Evolutionary conservation across 64 coral and sea anemone genomes (phyloP), one percentile per base, ranked within the genome.

Genomic region (Cladopsammia gracilis): DNA sequence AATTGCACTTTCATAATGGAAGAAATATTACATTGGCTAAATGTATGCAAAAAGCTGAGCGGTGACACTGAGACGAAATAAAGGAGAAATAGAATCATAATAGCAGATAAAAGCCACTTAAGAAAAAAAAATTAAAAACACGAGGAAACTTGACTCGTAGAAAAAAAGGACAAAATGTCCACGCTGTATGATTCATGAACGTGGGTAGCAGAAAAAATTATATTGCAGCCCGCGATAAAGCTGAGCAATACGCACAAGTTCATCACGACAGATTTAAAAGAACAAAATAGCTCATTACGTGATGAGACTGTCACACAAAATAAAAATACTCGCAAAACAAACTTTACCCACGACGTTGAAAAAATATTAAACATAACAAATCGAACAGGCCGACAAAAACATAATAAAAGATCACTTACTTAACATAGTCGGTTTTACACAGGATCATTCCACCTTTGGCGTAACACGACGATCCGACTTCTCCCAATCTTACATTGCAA

Each of bases 371-470:
- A 84, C 44, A 64, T 82, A 66, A 67, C 62, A 67, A 84, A 84
- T 67, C 60, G 44, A 67, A 48, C 9, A 5, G 61, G 15, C 61
- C 83, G 74, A 89, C 88, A 52, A 82, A 76, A 89, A 82, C 50
- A 71, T 66, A 78, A 84, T 84, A 84, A 67, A 47, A 82, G 51
- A 49, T 47, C 11, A 62, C 89, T 67, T 89, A 97, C 96, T 93
- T 91, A 16, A 97, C 96, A 44, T 97, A 97, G 75, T 97, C 96
- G 52, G 92, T 97, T 44, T 97, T 97, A 44, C 96, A 97, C 26
- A 97, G 76, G 77, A 97, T 97, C 96, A 97, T 97, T 19, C 96
- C 96, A 56, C 88, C 96, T 97, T 97, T 97, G 0, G 92, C 74
- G 64, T 97, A 97, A 64, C 96, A 97, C 18, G 96, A 94, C 6